Base-by-base conservation (phyloP, 1,140 invertebrate species). In the Leptoteleia sp. region DNA sequence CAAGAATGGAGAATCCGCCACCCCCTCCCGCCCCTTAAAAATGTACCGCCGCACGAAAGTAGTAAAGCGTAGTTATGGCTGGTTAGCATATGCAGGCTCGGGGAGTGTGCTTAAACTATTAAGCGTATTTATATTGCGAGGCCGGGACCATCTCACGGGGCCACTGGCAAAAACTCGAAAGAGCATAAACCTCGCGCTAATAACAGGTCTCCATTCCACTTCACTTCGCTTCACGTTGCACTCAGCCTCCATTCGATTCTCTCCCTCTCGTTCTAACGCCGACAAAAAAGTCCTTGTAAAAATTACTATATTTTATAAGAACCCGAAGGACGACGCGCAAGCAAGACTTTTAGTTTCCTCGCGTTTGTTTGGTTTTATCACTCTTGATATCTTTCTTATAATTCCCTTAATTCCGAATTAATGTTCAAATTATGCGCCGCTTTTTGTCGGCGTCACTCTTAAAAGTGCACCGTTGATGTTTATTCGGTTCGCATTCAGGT, bases 111-210 rank as follows among this genome's bases (percentile, higher is more conserved):
- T 88, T 88, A 89, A 89, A 88, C 87, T 88, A 89, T 89, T 88
- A 88, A 88, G 83, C 84, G 87, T 89, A 89, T 89, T 89, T 88
- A 89, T 89, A 89, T 88, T 89, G 85, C 85, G 84, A 86, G 79
- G 80, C 82, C 81, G 80, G 81, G 81, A 73, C 80, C 85, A 81
- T 88, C 83, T 86, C 81, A 64, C 76, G 79, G 81, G 55, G 77
- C 80, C 79, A 82, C 72, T 68, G 59, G 78, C 79, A 83, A 81
- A 84, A 83, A 83, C 61, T 68, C 64, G 77, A 83, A 83, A 81
- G 72, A 81, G 85, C 87, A 89, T 89, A 89, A 89, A 89, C 87
- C 84, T 84, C 81, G 84, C 79, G 81, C 85, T 89, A 89, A 89
- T 89, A 89, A 89, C 86, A 89, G 87, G 86, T 84, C 82, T 89